These are phyloP conservation scores for Paracanthobrama guichenoti DNA, from an alignment of 2,113 vertebrate genomes.

Conservation along the genomic window DNA sequence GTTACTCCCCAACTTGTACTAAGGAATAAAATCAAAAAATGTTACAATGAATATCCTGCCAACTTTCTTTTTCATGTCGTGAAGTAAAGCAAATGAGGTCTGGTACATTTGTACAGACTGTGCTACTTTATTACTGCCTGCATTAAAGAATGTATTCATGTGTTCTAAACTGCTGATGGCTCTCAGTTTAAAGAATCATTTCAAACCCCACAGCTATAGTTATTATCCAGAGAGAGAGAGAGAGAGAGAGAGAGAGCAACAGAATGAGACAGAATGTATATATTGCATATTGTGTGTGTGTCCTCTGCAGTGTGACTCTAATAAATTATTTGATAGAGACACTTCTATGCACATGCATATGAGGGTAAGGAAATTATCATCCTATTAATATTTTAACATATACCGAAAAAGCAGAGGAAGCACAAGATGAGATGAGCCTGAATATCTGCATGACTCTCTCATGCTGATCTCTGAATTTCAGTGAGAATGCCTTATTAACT, in stretches of 20 bases:
- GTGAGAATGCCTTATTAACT: not conserved
- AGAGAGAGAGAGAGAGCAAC: not conserved
- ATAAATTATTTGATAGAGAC: constrained; percentile 45
- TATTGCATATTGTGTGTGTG: not conserved
- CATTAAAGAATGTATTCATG: constrained; percentile 22
- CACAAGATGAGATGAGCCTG: not conserved
- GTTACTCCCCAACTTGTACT: not conserved
- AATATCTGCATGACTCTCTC: not conserved
- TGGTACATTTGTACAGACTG: not conserved
- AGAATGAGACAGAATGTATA: not conserved
- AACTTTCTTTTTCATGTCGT: not conserved
- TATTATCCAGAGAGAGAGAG: constrained; percentile 3
- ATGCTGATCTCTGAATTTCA: constrained; percentile 18
- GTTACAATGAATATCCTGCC: not conserved
- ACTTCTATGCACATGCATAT: constrained; percentile 39
- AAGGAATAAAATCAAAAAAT: not conserved
- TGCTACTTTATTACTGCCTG: not conserved
- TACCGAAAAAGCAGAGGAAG: constrained; percentile 2
- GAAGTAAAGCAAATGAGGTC: not conserved
- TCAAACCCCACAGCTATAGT: constrained; percentile 3
- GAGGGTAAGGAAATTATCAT: constrained; percentile 42
- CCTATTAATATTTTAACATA: constrained; percentile 30
- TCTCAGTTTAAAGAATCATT: constrained; percentile 26
- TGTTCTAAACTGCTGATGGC: constrained; percentile 22
- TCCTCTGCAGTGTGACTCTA: not conserved